These are phyloP conservation scores for Peromyscus melanophrys DNA, from an alignment of 2,797 vertebrate species.

Conservation along the genomic window DNA sequence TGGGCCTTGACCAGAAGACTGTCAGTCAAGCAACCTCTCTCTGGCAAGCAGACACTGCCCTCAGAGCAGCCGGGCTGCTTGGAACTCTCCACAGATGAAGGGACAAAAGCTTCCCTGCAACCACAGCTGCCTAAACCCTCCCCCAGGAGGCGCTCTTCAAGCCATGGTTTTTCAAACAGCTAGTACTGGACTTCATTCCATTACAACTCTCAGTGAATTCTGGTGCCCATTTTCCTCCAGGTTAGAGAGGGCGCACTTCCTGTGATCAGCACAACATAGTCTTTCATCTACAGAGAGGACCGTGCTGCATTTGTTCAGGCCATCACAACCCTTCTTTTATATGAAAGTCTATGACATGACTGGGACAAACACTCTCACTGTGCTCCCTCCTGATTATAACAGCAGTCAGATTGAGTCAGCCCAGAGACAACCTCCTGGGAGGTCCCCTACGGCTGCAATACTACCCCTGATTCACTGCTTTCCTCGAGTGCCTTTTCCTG, in stretches of 20 bases:
- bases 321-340: neutral
- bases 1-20: neutral
- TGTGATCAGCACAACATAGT: neutral
- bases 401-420: neutral
- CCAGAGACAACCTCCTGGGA: neutral
- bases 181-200: neutral
- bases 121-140: neutral
- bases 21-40: neutral
- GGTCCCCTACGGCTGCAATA: neutral
- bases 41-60: neutral
- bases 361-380: too few species aligned
- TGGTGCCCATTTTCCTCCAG: neutral
- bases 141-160: neutral
- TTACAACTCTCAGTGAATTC: neutral
- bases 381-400: neutral
- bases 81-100: neutral
- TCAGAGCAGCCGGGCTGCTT: too few species aligned
- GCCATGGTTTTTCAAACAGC: neutral
- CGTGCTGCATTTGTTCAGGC: neutral
- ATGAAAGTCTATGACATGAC: neutral
- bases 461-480: neutral
- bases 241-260: neutral
- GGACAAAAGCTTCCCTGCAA: neutral
- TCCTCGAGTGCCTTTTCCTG: neutral
- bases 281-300: neutral